Evolutionary conservation across 2,113 vertebrate species (phyloP).

Genomic region (Atractosteus spatula): DNA sequence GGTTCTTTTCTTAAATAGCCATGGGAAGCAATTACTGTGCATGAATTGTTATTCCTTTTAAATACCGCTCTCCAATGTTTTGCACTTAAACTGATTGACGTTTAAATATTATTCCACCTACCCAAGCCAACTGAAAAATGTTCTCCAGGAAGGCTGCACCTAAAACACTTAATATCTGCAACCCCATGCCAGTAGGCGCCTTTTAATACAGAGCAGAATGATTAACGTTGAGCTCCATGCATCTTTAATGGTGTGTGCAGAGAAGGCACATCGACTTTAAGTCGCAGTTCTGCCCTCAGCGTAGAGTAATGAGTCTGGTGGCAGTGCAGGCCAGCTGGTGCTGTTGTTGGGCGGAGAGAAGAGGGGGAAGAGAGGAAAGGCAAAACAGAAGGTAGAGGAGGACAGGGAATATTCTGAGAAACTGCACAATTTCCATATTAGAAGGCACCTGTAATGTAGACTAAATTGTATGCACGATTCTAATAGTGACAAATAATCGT

Average conservation of each 20-base stretch:
- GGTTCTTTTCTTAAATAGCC: slow-evolving; percentile 1
- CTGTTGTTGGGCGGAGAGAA: background rate
- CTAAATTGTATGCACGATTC: no score
- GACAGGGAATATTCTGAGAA: no score
- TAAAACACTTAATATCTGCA: background rate
- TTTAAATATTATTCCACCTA: slow-evolving; percentile 47
- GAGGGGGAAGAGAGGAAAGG: background rate
- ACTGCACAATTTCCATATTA: no score
- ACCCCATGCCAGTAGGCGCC: background rate
- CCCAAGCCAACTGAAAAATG: slow-evolving; percentile 26
- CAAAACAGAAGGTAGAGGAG: background rate
- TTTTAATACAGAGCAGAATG: background rate
- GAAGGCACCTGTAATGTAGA: no score
- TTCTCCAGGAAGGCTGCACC: background rate
- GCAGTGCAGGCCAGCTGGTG: background rate
- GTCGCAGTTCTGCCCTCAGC: background rate
- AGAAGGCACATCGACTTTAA: background rate
- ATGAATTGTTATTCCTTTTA: slow-evolving; percentile 25
- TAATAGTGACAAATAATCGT: no score
- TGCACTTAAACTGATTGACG: slow-evolving; percentile 41
- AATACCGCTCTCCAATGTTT: background rate
- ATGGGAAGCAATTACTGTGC: slow-evolving; percentile 38
- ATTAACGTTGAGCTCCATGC: background rate
- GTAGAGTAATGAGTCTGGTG: background rate
- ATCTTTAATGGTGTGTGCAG: background rate